Evolutionary conservation across 2,888 invertebrate species (phyloP).

Genomic region (Mystacides longicornis): DNA sequence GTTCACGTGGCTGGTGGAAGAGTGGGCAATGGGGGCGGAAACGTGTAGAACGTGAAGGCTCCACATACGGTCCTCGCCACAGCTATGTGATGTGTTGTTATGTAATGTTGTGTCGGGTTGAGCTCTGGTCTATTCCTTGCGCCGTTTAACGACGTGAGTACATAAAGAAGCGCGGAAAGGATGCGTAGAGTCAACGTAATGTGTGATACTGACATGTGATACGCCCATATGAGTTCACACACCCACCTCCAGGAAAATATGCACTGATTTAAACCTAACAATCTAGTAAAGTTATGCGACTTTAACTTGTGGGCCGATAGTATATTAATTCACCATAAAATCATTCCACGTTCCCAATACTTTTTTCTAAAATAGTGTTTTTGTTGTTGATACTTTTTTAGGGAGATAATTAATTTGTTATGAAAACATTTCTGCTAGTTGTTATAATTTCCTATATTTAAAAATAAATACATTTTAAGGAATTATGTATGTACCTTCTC

Average conservation of each 20-base stretch:
- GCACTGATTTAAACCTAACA: neutral
- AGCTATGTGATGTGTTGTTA: neutral
- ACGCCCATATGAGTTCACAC: slow-evolving; percentile 10
- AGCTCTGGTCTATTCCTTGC: neutral
- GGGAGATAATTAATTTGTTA: too few species aligned
- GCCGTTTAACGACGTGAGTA: neutral
- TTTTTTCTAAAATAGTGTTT: too few species aligned
- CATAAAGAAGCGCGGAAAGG: slow-evolving; percentile 4
- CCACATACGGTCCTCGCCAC: slow-evolving; percentile 1
- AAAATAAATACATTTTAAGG: too few species aligned
- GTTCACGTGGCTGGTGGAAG: neutral
- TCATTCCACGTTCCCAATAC: too few species aligned
- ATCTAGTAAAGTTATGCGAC: neutral
- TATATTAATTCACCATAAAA: too few species aligned
- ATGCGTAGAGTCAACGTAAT: neutral
- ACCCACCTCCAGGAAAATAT: slow-evolving; percentile 10
- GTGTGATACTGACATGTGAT: neutral
- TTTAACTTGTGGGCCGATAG: too few species aligned
- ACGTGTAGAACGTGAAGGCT: neutral
- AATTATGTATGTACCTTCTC: too few species aligned
- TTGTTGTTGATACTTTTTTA: too few species aligned
- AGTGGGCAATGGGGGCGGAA: slow-evolving; percentile 9
- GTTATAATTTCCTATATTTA: too few species aligned
- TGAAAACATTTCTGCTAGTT: too few species aligned
- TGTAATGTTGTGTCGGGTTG: neutral